These are phyloP conservation scores for Eurois occulta DNA, from an alignment of 2,888 invertebrate species.

Conservation along the genomic window DNA sequence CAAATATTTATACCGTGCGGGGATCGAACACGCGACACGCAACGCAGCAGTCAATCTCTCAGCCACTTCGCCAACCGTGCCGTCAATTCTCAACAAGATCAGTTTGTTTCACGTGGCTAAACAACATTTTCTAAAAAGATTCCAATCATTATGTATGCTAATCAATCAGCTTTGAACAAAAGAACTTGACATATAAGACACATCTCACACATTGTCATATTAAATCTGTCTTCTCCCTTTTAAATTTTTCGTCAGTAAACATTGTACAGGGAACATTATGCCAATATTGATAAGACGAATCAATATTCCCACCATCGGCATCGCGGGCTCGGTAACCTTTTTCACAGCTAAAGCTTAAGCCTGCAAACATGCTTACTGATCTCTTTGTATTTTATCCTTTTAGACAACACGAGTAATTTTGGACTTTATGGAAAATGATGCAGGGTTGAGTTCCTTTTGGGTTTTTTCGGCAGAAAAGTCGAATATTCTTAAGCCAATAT, in stretches of 20 bases:
- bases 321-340: slow-evolving; percentile 77
- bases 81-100: neutral
- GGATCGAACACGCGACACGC: too few species aligned
- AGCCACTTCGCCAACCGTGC: too few species aligned
- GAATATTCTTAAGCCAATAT: slow-evolving; percentile 80
- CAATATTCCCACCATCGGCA: slow-evolving; percentile 83
- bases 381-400: slow-evolving; percentile 76
- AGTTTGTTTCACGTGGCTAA: neutral
- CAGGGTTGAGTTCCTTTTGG: slow-evolving; percentile 43
- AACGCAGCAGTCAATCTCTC: too few species aligned
- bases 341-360: slow-evolving; percentile 77
- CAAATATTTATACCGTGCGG: too few species aligned
- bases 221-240: slow-evolving; percentile 40
- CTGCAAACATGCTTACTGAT: slow-evolving; percentile 79
- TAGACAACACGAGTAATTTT: slow-evolving; percentile 43
- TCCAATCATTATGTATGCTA: neutral
- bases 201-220: slow-evolving; percentile 31
- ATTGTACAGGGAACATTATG: slow-evolving; percentile 74
- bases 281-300: slow-evolving; percentile 83
- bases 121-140: neutral
- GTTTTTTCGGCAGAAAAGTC: slow-evolving; percentile 68
- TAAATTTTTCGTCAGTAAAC: slow-evolving; percentile 53
- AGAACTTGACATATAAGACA: slow-evolving; percentile 10
- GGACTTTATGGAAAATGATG: slow-evolving; percentile 13
- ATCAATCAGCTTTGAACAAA: slow-evolving; percentile 28